Evolutionary conservation across 2,113 vertebrate species (phyloP).

Genomic region (Neogale vison): DNA sequence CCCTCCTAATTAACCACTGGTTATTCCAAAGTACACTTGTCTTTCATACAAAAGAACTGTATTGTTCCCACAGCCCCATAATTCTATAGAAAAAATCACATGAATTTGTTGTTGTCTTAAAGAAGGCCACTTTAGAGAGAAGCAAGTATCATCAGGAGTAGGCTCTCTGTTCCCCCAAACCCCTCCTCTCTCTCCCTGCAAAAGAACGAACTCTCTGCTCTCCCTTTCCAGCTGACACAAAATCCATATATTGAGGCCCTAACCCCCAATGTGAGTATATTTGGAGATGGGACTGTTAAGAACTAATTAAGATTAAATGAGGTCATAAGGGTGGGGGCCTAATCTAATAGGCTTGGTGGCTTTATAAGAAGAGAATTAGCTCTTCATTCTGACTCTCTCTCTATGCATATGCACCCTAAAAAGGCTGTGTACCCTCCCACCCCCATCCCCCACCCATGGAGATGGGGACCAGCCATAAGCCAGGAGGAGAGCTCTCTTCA

Average conservation of each 20-base stretch:
- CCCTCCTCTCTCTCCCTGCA: background rate
- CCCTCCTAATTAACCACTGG: background rate
- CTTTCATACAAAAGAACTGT: background rate
- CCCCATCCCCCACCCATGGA: background rate
- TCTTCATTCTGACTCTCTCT: background rate
- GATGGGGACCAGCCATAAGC: background rate
- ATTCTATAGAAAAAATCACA: background rate
- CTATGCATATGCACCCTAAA: background rate
- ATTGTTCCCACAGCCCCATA: background rate
- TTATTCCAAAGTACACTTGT: background rate
- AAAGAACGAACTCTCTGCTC: background rate
- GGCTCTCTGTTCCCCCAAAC: background rate
- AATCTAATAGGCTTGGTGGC: background rate
- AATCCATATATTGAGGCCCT: background rate
- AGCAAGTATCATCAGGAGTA: background rate
- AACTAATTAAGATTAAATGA: background rate
- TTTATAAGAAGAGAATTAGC: background rate
- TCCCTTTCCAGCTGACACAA: background rate
- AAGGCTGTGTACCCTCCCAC: background rate
- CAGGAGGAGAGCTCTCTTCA: background rate
- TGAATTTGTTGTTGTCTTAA: background rate
- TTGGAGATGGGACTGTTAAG: background rate
- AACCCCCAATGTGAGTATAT: background rate
- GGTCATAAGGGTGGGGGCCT: background rate
- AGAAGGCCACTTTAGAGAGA: background rate